Base-by-base conservation (phyloP, 1,140 invertebrate species). In the Meloidogyne exigua region DNA sequence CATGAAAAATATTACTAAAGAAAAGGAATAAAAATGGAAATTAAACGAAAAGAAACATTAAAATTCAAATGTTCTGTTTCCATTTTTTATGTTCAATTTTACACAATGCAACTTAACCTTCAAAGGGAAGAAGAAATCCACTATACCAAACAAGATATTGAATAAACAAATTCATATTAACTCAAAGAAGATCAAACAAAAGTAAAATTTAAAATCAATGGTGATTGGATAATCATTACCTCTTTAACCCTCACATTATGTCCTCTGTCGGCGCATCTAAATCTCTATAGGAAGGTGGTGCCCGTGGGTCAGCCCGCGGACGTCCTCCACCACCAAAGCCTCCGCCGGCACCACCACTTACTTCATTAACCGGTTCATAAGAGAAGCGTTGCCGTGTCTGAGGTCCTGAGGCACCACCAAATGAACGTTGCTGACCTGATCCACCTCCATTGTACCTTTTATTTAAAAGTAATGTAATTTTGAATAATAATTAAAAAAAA, bases 241-340 rank as follows among this genome's bases (percentile, higher is more conserved):
- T 44, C 2, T 9, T 62, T 32, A 66, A 64, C 25, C 49, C 7
- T 81, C 69, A 85, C 36, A 76, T 64, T 23, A 84, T 90, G 88
- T 93, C 92, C 77, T 89, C 90, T 86, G 92, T 73, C 11, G 72
- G 92, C 84, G 92, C 92, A 90, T 93, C 92, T 89, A 93, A 90
- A 90, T 94, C 92, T 90, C 92, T 91, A 90, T 93, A 93, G 88
- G 91, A 92, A 89, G 93, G 90, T 84, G 93, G 90, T 87, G 91
- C 90, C 87, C 93, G 91, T 79, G 89, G 89, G 83, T 90, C 91
- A 57, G 84, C 80, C 65, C 88, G 57, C 18, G 32, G 49, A 12
- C 72, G 65, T n/a, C 79, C 62, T 18, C 77, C 66, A 7, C 77
- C 62, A 7, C 73, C 79, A 39, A 79, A 83, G 62, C 57, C 78